Base-by-base conservation (phyloP, 2,888 invertebrate genomes). In the Oasisia sp. region DNA sequence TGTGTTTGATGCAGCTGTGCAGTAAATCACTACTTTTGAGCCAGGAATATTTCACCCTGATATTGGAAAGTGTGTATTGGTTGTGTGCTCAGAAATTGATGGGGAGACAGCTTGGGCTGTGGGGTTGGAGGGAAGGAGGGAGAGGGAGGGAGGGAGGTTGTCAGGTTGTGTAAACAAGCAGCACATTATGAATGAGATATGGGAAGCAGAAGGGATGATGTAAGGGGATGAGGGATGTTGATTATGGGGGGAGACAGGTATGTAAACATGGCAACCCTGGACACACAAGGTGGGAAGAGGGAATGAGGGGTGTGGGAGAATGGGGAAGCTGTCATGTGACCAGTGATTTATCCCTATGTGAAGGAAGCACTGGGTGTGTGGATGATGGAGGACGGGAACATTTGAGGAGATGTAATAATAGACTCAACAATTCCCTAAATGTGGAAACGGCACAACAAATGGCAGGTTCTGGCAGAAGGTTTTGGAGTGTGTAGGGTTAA, bases 171-270 rank as follows among this genome's bases (percentile, higher is more conserved):
- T 27, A 74, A 74, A 74, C 74, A 74, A 7, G 19, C 74, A 74
- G 74, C 74, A 74, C 74, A 74, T 74, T 74, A 74, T 74, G 74
- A 74, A 14, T 74, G 74, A 74, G 74, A 74, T 74, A 27, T 74
- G 74, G 74, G 74, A 19, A 1, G 74, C 74, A 74, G 74, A 74
- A 74, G 19, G n/a, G 74, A 74, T 74, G n/a, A n/a, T 74, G 74
- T 74, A 74, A 11, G 14, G 74, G 74, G 74, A 74, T 74, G 74
- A 74, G 19, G 27, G 74, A 74, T 74, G 74, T 14, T 74, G n/a
- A 19, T 74, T 27, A 74, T n/a, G 74, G 74, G 74, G 74, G 74
- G n/a, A 74, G 5, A 2, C 74, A 27, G 74, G 74, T 74, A 74
- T 74, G 74, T 74, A 74, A 74, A 74, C 74, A 74, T 74, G n/a